Evolutionary conservation across 2,113 vertebrate species (phyloP).

Genomic region (Hippocampus comes): DNA sequence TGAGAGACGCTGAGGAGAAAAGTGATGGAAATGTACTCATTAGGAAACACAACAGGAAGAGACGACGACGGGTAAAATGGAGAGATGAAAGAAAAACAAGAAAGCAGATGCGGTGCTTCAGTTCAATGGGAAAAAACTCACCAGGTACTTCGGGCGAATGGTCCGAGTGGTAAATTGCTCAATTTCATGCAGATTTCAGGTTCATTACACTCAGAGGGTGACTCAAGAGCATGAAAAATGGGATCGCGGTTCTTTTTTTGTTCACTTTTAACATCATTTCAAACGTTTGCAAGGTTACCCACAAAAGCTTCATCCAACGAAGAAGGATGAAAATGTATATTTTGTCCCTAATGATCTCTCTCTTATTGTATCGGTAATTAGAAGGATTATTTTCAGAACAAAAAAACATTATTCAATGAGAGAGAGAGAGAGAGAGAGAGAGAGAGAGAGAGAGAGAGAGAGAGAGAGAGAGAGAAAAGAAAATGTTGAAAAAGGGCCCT

Average conservation of each 20-base stretch:
- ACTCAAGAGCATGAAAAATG: conserved; percentile 7
- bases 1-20: neutral
- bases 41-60: conserved; percentile 9
- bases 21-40: neutral
- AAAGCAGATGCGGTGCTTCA: conserved; percentile 17
- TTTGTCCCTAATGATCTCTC: neutral
- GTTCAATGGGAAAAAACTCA: conserved; percentile 28
- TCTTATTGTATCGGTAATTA: neutral
- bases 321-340: neutral
- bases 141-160: conserved; percentile 22
- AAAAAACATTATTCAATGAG: neutral
- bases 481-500: neutral
- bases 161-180: conserved; percentile 37
- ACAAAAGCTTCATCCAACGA: neutral
- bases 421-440: neutral
- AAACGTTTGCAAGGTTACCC: neutral
- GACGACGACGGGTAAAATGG: conserved; percentile 34
- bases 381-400: neutral
- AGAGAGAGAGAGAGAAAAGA: neutral
- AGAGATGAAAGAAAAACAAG: conserved; percentile 31
- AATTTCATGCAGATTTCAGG: conserved; percentile 32
- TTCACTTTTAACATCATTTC: neutral
- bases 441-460: neutral
- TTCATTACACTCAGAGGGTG: conserved; percentile 27
- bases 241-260: neutral